A percentile compares a stretch with the other conserved stretches of the same genome.
Conservation (phyloP, 53 echinoderm and acorn worm species). For the Actinopyga echinites region DNA sequence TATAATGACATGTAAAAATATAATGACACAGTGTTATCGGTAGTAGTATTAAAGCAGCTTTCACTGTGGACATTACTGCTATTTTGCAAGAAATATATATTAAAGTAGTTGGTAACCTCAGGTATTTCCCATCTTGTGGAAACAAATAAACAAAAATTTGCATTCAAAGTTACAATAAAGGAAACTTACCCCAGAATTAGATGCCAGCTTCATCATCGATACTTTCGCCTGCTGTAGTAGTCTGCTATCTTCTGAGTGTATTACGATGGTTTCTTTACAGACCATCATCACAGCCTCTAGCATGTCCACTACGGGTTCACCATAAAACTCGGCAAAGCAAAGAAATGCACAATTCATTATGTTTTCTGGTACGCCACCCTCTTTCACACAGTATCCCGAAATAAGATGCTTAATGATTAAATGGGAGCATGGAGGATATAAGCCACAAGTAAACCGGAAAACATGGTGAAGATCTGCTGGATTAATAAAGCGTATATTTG, state of each 20-base stretch:
- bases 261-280: neutral
- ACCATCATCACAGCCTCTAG: neutral
- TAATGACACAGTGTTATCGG: too few species aligned
- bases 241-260: neutral
- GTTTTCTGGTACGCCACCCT: neutral
- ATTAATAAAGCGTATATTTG: neutral
- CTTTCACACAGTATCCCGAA: neutral
- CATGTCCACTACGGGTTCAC: neutral
- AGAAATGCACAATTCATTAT: neutral
- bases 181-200: neutral
- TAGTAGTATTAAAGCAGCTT: too few species aligned
- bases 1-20: too few species aligned
- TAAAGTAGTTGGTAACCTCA: too few species aligned
- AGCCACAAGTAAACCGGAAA: neutral
- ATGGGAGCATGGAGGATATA: neutral
- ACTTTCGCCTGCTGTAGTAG: neutral
- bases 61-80: too few species aligned
- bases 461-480: slow-evolving; percentile 7
- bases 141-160: too few species aligned
- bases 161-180: too few species aligned
- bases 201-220: neutral
- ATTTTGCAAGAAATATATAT: too few species aligned
- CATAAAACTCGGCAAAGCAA: slow-evolving; percentile 5
- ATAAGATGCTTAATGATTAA: neutral
- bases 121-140: too few species aligned